These are phyloP conservation scores for Typhlomys cinereus DNA, from an alignment of 2,113 vertebrate species.

Conservation along the genomic window DNA sequence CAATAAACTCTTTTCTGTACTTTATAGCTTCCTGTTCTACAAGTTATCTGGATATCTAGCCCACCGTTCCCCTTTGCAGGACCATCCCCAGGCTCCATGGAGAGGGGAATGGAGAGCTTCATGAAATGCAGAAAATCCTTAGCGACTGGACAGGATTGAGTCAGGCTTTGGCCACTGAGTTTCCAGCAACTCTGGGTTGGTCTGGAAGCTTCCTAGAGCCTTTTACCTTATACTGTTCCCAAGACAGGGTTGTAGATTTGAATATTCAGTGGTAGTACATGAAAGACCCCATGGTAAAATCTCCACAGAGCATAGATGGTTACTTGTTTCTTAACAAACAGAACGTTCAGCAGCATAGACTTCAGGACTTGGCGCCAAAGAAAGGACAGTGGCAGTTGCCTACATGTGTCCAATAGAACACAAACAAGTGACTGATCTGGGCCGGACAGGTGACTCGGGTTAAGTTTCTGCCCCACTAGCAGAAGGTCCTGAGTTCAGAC, in stretches of 20 bases:
- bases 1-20: conserved; percentile 88
- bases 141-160: not conserved
- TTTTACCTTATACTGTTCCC: not conserved
- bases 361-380: not conserved
- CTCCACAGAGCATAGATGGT: not conserved
- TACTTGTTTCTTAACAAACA: no score
- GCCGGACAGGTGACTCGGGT: not conserved
- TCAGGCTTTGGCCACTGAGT: not conserved
- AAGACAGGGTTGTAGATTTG: not conserved
- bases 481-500: no score
- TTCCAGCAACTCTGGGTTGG: not conserved
- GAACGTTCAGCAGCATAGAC: no score
- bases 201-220: not conserved
- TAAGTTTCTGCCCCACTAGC: no score
- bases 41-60: not conserved
- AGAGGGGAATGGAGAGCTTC: not conserved
- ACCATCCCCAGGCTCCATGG: not conserved
- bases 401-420: not conserved
- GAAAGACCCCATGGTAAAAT: not conserved
- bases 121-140: no score
- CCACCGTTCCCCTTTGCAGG: not conserved
- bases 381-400: not conserved
- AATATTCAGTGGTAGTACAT: not conserved
- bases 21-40: conserved; percentile 42
- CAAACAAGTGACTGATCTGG: fast-evolving